Percentiles rank a stretch among this genome's conserved stretches.
Conservation (phyloP, 2,888 invertebrate species). For the Phrixothrix hirtus region DNA sequence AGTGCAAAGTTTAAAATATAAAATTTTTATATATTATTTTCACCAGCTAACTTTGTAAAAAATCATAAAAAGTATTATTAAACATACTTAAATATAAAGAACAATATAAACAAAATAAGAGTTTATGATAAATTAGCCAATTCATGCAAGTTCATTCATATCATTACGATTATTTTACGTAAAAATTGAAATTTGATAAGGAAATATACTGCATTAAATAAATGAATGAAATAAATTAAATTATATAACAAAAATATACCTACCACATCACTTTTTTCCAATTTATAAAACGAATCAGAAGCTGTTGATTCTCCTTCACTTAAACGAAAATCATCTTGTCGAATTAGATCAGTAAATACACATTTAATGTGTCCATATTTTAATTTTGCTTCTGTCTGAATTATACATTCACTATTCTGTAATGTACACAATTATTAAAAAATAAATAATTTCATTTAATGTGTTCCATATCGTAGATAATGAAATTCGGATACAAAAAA, state of each 20-base stretch:
- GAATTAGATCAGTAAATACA: slow-evolving; percentile 70
- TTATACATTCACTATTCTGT: slow-evolving; percentile 57
- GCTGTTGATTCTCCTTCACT: slow-evolving; percentile 59
- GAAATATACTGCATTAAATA: too few relatives aligned
- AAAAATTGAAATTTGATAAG: too few relatives aligned
- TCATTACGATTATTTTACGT: too few relatives aligned
- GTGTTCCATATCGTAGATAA: slow-evolving; percentile 15
- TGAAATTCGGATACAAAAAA: slow-evolving; percentile 17
- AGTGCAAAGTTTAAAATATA: too few relatives aligned
- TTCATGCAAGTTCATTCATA: too few relatives aligned
- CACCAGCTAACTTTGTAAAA: too few relatives aligned
- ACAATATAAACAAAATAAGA: too few relatives aligned
- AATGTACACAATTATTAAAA: not conserved
- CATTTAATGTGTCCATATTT: slow-evolving; percentile 57
- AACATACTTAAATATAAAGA: too few relatives aligned
- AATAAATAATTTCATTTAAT: slow-evolving; percentile 3
- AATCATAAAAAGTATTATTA: too few relatives aligned
- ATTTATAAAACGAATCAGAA: slow-evolving; percentile 63
- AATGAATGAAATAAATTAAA: too few relatives aligned
- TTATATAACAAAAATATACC: slow-evolving; percentile 20
- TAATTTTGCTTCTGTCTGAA: slow-evolving; percentile 58
- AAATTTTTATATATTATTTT: too few relatives aligned
- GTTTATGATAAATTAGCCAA: too few relatives aligned
- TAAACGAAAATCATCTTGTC: slow-evolving; percentile 66
- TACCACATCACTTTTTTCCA: slow-evolving; percentile 70